Evolutionary conservation across 2,113 vertebrate genomes (phyloP).

Genomic region (Mohoua ochrocephala): DNA sequence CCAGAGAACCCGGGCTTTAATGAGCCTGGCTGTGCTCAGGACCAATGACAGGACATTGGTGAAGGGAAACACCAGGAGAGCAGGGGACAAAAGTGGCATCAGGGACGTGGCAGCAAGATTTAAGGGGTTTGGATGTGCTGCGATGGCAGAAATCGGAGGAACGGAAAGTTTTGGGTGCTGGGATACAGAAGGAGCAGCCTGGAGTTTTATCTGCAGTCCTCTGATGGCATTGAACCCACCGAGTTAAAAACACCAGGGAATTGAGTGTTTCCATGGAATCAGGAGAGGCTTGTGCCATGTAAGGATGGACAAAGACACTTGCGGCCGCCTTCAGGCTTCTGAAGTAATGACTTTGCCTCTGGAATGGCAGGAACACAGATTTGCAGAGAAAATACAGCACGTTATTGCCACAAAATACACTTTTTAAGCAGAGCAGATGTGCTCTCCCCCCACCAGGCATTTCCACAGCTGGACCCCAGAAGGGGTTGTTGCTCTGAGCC

Average conservation of each 20-base stretch:
- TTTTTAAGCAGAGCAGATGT: neutral
- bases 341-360: neutral
- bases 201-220: neutral
- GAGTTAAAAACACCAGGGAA: neutral
- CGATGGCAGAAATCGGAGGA: neutral
- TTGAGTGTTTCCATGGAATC: neutral
- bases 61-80: neutral
- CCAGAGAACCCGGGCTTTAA: neutral
- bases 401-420: neutral
- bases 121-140: neutral
- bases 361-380: neutral
- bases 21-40: neutral
- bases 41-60: neutral
- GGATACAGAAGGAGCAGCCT: neutral
- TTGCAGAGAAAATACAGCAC: neutral
- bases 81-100: neutral
- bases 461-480: neutral
- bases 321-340: neutral
- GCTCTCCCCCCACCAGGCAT: fast-evolving
- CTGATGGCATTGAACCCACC: fast-evolving
- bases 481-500: neutral
- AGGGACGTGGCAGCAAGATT: neutral
- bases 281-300: neutral
- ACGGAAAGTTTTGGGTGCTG: fast-evolving
- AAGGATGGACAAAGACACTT: neutral